A percentile compares a stretch with the other conserved stretches of the same genome.
Conservation (phyloP, 2,888 invertebrate genomes). For the Aspidiotus destructor region DNA sequence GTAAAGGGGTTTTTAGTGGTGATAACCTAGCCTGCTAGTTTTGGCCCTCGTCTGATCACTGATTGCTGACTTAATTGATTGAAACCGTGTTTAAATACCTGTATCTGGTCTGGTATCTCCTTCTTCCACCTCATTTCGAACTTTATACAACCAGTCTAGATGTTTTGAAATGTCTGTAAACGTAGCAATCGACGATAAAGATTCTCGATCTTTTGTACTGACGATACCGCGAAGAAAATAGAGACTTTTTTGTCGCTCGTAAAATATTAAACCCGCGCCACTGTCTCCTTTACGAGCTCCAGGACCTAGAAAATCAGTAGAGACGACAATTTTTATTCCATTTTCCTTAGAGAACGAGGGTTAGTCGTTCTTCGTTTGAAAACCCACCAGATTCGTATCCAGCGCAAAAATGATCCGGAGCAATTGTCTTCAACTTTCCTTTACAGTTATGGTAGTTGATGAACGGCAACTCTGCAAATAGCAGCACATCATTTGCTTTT, state of each 20-base stretch:
- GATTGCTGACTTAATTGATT: too few relatives aligned
- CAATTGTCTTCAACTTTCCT: slow-evolving; percentile 33
- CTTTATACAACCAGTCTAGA: not conserved
- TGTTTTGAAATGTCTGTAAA: slow-evolving; percentile 15
- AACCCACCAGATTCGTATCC: slow-evolving; percentile 36
- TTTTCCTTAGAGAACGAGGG: too few relatives aligned
- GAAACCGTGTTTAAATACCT: too few relatives aligned
- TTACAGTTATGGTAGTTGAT: slow-evolving; percentile 35
- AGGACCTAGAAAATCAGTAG: not conserved
- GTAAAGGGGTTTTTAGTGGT: too few relatives aligned
- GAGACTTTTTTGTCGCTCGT: not conserved
- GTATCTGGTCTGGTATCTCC: not conserved
- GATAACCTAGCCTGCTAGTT: too few relatives aligned
- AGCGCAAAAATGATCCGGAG: slow-evolving; percentile 38
- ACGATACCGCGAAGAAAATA: slow-evolving; percentile 13
- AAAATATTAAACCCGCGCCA: slow-evolving; percentile 12
- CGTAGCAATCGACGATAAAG: not conserved
- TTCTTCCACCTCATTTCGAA: slow-evolving; percentile 1
- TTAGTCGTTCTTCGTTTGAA: too few relatives aligned
- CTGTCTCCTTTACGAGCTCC: slow-evolving; percentile 13
- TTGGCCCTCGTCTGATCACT: too few relatives aligned
- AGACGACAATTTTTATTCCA: too few relatives aligned
- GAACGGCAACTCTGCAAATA: slow-evolving; percentile 36
- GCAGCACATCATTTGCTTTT: slow-evolving; percentile 33
- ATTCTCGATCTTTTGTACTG: slow-evolving; percentile 1